Evolutionary conservation across 2,888 invertebrate species (phyloP).

Genomic region (Drosophila limbata): DNA sequence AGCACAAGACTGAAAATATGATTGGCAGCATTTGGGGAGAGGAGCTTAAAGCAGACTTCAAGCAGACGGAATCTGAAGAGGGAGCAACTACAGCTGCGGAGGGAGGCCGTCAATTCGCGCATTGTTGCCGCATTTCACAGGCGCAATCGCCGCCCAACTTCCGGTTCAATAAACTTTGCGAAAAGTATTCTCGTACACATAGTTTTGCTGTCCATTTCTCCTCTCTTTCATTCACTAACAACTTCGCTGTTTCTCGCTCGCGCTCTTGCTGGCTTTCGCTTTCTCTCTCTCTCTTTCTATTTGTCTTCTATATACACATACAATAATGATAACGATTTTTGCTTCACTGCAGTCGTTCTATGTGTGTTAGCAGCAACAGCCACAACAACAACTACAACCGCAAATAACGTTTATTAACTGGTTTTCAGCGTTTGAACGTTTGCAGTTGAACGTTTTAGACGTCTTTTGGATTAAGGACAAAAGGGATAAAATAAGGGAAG

Average conservation of each 20-base stretch:
- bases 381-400: slow-evolving; percentile 59
- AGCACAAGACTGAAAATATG: slow-evolving; percentile 38
- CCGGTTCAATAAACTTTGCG: slow-evolving; percentile 77
- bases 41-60: slow-evolving; percentile 48
- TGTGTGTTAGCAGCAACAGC: slow-evolving; percentile 33
- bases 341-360: slow-evolving; percentile 51
- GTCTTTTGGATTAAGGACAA: slow-evolving; percentile 12
- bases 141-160: slow-evolving; percentile 64
- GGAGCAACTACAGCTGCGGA: neutral
- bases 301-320: slow-evolving; percentile 40
- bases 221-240: neutral
- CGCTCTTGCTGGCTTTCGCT: no score
- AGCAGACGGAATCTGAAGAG: slow-evolving; percentile 39
- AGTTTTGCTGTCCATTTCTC: slow-evolving; percentile 55
- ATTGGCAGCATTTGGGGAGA: slow-evolving; percentile 38
- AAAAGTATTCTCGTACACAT: slow-evolving; percentile 66
- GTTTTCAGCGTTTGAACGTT: slow-evolving; percentile 39
- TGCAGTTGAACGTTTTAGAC: slow-evolving; percentile 48
- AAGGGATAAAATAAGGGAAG: neutral
- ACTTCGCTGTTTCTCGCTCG: neutral
- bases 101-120: slow-evolving; percentile 39
- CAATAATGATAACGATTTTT: slow-evolving; percentile 78
- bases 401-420: slow-evolving; percentile 74
- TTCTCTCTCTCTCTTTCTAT: slow-evolving; percentile 13
- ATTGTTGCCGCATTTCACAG: slow-evolving; percentile 74